These are phyloP conservation scores for Cheiracanthium punctorium DNA, from an alignment of 2,888 invertebrate species.

Conservation along the genomic window DNA sequence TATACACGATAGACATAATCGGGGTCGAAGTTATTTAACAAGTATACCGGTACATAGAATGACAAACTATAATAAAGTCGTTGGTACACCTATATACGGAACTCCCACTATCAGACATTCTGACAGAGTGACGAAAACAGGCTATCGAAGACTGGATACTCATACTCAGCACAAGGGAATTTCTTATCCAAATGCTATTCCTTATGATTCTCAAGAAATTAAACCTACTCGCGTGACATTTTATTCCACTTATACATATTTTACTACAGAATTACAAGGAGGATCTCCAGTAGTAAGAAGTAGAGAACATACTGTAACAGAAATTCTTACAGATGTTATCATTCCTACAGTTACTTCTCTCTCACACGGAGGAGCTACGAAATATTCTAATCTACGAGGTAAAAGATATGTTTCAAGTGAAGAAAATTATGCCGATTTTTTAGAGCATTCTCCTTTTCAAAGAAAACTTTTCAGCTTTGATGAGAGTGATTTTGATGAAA, in stretches of 20 bases:
- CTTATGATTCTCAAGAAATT: constrained; percentile 6
- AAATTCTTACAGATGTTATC: constrained; percentile 61
- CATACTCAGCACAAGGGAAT: constrained; percentile 6
- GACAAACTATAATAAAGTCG: background rate
- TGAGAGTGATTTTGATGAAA: background rate
- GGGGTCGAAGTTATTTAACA: constrained; percentile 30
- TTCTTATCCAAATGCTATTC: constrained; percentile 22
- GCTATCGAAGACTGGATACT: background rate
- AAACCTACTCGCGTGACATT: constrained; percentile 71
- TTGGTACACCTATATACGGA: no score
- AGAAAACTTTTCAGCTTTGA: constrained; percentile 20
- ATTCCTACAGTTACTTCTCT: constrained; percentile 56
- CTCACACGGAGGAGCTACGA: constrained; percentile 9
- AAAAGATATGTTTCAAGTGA: constrained; percentile 1
- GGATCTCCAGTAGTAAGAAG: constrained; percentile 66
- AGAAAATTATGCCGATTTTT: background rate
- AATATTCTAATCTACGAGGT: background rate
- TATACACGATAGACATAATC: background rate
- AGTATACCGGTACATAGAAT: constrained; percentile 37
- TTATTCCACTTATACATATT: constrained; percentile 72
- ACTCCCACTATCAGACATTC: no score
- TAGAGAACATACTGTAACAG: constrained; percentile 70
- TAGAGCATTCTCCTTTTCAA: background rate
- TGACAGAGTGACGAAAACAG: background rate
- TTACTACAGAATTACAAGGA: constrained; percentile 69